A percentile compares a stretch with the other conserved stretches of the same genome.
Conservation (phyloP, 2,797 vertebrate genomes). For the Emys orbicularis region DNA sequence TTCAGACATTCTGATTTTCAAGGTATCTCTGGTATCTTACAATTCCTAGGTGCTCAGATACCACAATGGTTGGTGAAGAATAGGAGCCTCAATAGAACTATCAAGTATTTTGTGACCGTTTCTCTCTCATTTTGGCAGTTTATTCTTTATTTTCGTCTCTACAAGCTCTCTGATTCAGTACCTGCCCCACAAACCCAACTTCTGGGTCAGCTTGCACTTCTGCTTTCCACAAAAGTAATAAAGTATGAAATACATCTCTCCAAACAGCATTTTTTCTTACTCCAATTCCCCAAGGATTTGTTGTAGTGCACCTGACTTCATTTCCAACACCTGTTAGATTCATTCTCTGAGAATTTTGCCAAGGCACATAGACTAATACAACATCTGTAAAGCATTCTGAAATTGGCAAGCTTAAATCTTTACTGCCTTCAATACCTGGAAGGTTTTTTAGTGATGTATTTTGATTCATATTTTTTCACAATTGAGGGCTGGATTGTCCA, state of each 20-base stretch:
- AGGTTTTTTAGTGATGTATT: conserved; percentile 6
- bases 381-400: neutral
- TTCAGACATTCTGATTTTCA: neutral
- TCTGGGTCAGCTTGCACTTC: neutral
- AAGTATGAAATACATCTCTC: neutral
- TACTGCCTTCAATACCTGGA: neutral
- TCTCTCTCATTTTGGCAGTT: neutral
- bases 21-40: neutral
- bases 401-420: neutral
- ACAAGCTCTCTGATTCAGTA: neutral
- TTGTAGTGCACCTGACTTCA: neutral
- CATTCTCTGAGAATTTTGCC: conserved; percentile 13
- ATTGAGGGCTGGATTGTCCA: neutral
- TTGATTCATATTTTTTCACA: neutral
- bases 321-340: neutral
- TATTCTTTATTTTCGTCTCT: neutral
- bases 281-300: neutral
- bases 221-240: neutral
- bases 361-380: neutral
- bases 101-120: neutral
- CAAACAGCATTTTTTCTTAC: neutral
- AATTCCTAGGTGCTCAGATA: neutral
- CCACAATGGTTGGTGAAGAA: neutral
- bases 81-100: neutral
- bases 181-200: neutral